A percentile compares a stretch with the other conserved stretches of the same genome.
phyloP scores from a whole-genome alignment of 2,888 invertebrate genomes.

The Caenorhabditis drosophilae region DNA sequence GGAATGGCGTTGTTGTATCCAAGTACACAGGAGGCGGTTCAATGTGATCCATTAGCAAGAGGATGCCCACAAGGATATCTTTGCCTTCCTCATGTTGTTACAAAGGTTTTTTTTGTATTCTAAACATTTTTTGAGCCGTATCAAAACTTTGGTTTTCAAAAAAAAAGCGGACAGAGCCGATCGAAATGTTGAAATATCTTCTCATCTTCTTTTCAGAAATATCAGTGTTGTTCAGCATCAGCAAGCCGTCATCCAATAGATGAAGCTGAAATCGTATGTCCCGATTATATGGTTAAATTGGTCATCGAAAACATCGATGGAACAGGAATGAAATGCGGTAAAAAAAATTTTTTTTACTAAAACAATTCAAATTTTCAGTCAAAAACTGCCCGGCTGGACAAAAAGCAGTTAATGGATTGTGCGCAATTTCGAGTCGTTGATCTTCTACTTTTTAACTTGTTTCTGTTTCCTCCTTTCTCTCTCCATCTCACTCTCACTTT shows the following conservation, averaged over 20 bases:
- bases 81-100: conserved; percentile 36
- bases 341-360: no score
- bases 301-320: conserved; percentile 39
- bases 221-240: conserved; percentile 47
- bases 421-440: conserved; percentile 4
- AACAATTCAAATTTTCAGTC: conserved; percentile 28
- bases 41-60: conserved; percentile 41
- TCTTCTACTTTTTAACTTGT: no score
- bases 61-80: conserved; percentile 47
- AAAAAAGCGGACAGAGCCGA: no score
- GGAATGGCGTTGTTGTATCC: conserved; percentile 48
- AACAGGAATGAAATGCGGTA: no score
- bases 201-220: conserved; percentile 13
- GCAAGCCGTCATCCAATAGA: conserved; percentile 17
- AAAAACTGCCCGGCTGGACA: conserved; percentile 36
- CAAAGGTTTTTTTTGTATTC: conserved; percentile 18
- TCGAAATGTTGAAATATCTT: background rate
- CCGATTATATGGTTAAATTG: conserved; percentile 45
- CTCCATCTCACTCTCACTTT: no score
- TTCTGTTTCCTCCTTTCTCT: no score
- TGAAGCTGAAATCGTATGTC: conserved; percentile 40
- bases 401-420: conserved; percentile 34
- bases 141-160: conserved; percentile 1
- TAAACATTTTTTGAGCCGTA: background rate
- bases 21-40: conserved; percentile 44